phyloP scores from a whole-genome alignment of 1,140 invertebrate species.

The Phenacoccus solenopsis region DNA sequence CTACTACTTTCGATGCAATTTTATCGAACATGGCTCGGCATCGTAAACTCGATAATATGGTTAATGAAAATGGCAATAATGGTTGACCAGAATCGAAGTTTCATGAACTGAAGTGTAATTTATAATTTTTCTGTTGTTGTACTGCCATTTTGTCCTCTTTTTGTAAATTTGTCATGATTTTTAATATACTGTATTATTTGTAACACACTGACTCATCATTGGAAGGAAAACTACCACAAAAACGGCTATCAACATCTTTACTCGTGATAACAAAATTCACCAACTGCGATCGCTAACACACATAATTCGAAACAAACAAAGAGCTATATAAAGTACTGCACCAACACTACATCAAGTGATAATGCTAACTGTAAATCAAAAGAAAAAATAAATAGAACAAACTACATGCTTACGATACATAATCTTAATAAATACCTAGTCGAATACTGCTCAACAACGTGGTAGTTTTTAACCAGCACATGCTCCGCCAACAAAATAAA shows the following conservation, averaged over 20 bases:
- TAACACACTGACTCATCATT: no score
- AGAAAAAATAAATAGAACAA: background rate
- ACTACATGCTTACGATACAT: background rate
- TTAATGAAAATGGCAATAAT: constrained; percentile 14
- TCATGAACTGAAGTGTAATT: no score
- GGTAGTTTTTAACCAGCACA: no score
- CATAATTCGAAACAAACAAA: background rate
- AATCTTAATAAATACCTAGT: background rate
- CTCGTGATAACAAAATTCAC: background rate
- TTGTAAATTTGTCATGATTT: no score
- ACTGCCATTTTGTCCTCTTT: no score
- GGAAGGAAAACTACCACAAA: background rate
- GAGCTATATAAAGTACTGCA: no score
- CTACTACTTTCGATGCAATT: constrained; percentile 35
- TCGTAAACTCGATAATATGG: constrained; percentile 30
- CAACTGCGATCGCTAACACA: background rate
- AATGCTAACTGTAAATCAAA: background rate
- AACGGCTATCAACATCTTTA: background rate
- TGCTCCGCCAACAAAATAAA: no score
- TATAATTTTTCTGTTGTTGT: no score
- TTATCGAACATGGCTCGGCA: constrained; percentile 35
- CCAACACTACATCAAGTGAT: background rate
- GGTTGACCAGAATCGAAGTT: background rate
- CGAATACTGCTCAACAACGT: background rate
- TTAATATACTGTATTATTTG: no score